Base-by-base conservation (phyloP, 2,113 vertebrate genomes). In the Melospiza melodia region DNA sequence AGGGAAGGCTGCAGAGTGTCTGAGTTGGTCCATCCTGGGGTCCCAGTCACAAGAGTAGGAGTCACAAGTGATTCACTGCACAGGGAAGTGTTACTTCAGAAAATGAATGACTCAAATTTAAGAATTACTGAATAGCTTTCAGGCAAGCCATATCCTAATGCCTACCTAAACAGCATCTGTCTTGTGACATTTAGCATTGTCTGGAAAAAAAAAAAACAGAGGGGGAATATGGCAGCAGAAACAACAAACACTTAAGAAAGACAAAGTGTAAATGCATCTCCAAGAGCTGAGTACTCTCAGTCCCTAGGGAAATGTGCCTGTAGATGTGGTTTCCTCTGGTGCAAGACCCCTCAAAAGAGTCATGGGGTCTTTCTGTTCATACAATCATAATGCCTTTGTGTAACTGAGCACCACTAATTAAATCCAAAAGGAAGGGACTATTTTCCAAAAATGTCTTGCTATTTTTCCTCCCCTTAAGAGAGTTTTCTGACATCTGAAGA, bases 361-460 rank as follows among this genome's bases (percentile, higher is more conserved):
- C 75, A 62, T 28, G 68, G 33, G n/a, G 48, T 87, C 77, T 72
- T 80, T 72, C 77, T 81, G 66, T 28, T 78, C 69, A 79, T 86
- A 44, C 57, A 79, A 20, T 44, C 51, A 58, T 37, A 85, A 89
- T 51, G 62, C 33, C 48, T 85, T 79, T 2, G 1, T 91, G 41
- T 35, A 79, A 73, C 2, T 74, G 67, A 91, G 63, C 67, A 48
- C 21, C 16, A 19, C 75, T 91, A 93, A 96, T 91, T 84, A 90
- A 93, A 95, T 77, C 43, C 87, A 94, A 93, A 95, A 86, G 89
- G 16, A 80, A 77, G 35, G 65, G 44, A 74, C 12, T 54, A n/a
- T 83, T 95, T 88, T 90, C 33, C 87, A 85, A 77, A 55, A 63
- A 35, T 30, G 43, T 55, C 46, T 82, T 52, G 43, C 44, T 92